Evolutionary conservation across 1,140 invertebrate genomes (phyloP).

Genomic region (Lamellibrachia luymesi): DNA sequence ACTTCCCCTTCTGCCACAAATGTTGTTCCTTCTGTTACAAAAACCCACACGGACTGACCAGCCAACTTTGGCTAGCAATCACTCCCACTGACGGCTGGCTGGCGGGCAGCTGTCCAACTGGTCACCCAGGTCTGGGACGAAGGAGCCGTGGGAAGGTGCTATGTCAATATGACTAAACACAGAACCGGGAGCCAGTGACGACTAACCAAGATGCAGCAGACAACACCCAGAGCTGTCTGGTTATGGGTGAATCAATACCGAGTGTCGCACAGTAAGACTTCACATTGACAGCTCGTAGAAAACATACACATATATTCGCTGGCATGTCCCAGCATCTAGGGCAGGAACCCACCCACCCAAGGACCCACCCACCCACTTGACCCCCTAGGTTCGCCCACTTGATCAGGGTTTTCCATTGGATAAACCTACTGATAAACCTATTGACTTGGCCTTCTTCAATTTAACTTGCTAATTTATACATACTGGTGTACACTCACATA

Average conservation of each 20-base stretch:
- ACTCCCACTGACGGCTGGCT: neutral
- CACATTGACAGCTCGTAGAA: neutral
- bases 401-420: no score
- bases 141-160: neutral
- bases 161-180: neutral
- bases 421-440: no score
- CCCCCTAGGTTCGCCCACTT: no score
- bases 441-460: neutral
- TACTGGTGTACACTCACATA: neutral
- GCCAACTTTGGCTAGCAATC: neutral
- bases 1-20: neutral
- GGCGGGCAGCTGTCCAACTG: neutral
- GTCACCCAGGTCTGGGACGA: neutral
- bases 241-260: neutral
- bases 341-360: no score
- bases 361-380: no score
- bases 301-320: neutral
- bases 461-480: neutral
- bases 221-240: neutral
- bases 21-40: neutral
- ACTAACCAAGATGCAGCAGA: neutral
- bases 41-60: neutral
- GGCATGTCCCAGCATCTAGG: no score
- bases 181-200: neutral
- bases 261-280: neutral